phyloP scores from a whole-genome alignment of 1,140 invertebrate genomes.

The Hestina assimilis region DNA sequence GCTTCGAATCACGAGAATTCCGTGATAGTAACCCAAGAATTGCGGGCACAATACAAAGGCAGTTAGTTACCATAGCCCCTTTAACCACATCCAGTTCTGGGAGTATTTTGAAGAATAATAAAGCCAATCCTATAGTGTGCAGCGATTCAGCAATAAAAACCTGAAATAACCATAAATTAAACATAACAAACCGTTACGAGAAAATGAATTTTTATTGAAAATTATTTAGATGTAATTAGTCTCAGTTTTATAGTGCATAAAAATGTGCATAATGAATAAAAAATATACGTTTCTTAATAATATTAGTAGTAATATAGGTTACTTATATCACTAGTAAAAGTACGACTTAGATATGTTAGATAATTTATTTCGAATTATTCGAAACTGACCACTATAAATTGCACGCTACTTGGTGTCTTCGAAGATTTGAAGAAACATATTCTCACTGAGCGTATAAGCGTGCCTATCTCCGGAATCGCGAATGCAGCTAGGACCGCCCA shows the following conservation, averaged over 20 bases:
- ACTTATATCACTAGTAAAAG: too few relatives aligned
- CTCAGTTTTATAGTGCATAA: too few relatives aligned
- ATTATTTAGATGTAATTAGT: too few relatives aligned
- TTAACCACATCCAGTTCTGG: constrained; percentile 95
- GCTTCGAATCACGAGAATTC: constrained; percentile 88
- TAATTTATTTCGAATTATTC: background rate
- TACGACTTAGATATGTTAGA: too few relatives aligned
- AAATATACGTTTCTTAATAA: too few relatives aligned
- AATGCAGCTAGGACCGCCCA: constrained; percentile 95
- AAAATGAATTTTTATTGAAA: background rate
- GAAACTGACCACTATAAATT: constrained; percentile 81
- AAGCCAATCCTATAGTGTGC: constrained; percentile 90
- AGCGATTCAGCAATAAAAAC: constrained; percentile 91
- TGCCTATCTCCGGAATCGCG: constrained; percentile 91
- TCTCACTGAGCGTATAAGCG: constrained; percentile 88
- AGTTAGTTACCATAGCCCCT: constrained; percentile 96
- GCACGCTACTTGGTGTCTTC: constrained; percentile 80
- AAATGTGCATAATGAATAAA: too few relatives aligned
- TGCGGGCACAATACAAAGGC: constrained; percentile 91
- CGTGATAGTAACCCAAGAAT: constrained; percentile 86
- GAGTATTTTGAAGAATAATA: constrained; percentile 92
- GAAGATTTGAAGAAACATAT: constrained; percentile 95
- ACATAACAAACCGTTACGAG: background rate
- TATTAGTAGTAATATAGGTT: too few relatives aligned
- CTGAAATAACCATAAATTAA: constrained; percentile 36